Evolutionary conservation across 2,797 vertebrate genomes (phyloP).

Genomic region (Menidia menidia): DNA sequence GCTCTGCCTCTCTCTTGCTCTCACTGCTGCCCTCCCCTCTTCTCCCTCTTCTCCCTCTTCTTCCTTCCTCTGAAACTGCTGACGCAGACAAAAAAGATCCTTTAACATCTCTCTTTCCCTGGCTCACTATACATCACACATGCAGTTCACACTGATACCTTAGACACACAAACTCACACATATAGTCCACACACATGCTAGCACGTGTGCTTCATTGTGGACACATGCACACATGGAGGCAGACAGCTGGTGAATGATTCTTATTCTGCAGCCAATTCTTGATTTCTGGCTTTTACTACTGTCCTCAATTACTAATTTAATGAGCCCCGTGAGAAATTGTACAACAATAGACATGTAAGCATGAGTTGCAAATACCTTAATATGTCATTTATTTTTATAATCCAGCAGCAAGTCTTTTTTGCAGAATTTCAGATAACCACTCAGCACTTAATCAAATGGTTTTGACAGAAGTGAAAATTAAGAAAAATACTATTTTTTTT

Average conservation of each 20-base stretch:
- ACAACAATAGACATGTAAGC: constrained; percentile 2
- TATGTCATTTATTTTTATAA: neutral
- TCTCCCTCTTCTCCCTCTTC: constrained; percentile 64
- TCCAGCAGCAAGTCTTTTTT: constrained; percentile 8
- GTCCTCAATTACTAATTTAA: neutral
- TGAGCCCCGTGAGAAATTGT: neutral
- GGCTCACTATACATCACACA: constrained; percentile 71
- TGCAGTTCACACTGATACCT: constrained; percentile 50
- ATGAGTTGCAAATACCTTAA: neutral
- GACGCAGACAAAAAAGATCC: constrained; percentile 83
- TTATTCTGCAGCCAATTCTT: constrained; percentile 29
- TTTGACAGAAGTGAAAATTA: neutral
- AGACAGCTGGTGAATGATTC: constrained; percentile 18
- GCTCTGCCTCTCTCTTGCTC: constrained; percentile 66
- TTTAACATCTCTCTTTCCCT: constrained; percentile 74
- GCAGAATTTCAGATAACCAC: neutral
- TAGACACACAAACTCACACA: constrained; percentile 36
- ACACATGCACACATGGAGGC: constrained; percentile 7
- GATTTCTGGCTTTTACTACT: constrained; percentile 17
- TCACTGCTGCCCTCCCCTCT: constrained; percentile 55
- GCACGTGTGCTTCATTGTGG: constrained; percentile 20
- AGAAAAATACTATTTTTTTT: neutral
- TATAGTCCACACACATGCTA: constrained; percentile 23
- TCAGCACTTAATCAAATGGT: constrained; percentile 14
- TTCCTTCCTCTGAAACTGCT: constrained; percentile 84